Conservation (phyloP, 1,140 invertebrate genomes). For the Globodera rostochiensis region DNA sequence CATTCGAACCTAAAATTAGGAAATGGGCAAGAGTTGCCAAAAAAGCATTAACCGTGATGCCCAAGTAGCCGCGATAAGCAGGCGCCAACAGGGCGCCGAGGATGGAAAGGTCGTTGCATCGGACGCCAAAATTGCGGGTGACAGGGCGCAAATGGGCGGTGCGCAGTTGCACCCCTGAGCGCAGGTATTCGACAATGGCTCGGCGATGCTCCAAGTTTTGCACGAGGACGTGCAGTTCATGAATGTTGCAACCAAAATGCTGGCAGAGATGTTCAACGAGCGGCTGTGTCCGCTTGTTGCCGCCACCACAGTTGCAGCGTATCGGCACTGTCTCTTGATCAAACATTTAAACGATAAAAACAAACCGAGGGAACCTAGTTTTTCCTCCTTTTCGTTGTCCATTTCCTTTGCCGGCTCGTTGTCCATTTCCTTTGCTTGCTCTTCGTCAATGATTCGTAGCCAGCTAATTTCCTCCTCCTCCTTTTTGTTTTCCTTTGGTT, state of each 20-base stretch:
- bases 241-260: not conserved
- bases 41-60: not conserved
- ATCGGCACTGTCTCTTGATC: not conserved
- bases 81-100: not conserved
- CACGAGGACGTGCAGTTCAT: conserved; percentile 1
- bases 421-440: not conserved
- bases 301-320: not conserved
- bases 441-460: not conserved
- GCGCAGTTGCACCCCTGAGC: not conserved
- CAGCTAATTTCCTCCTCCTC: conserved; percentile 6
- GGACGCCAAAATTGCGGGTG: conserved; percentile 2
- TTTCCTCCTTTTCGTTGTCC: not conserved
- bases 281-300: not conserved
- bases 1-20: not conserved
- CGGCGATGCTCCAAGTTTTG: conserved; percentile 5
- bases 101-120: not conserved
- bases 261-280: conserved; percentile 2
- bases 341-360: not conserved
- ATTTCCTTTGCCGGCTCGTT: not conserved
- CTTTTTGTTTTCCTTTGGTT: not conserved
- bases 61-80: conserved; percentile 5
- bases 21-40: too few relatives aligned
- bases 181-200: not conserved
- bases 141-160: not conserved
- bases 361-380: not conserved